Base-by-base conservation (phyloP, 2,113 vertebrate genomes). In the Colossoma macropomum region DNA sequence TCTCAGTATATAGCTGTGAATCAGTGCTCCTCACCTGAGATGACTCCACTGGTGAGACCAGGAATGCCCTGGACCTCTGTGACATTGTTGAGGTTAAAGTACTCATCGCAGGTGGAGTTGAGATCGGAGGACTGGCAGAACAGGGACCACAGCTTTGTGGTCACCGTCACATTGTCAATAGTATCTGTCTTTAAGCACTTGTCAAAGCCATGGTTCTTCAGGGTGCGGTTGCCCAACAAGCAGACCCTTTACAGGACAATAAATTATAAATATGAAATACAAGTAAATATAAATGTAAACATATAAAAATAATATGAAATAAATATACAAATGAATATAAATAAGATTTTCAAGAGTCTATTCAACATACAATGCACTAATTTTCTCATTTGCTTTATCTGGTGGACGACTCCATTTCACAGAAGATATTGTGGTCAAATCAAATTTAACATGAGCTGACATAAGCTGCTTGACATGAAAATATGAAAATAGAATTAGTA, bases 171-270 rank as follows among this genome's bases (percentile, higher is more conserved):
- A 0, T 98, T 97, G 83, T 84, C 78, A 6, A 83, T 72, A 1
- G 83, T 25, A 4, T 87, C 91, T 0, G 89, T 92, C 91, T 99
- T 99, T 72, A 95, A 89, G 87, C 97, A 99, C 81, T 91, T 68
- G 32, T 96, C 93, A 50, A 97, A 96, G 82, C 69, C 70, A 3
- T 90, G 91, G 80, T 95, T 95, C 34, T 96, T 91, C 56, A 99
- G 83, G 0, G 95, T 97, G n/a, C 97, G 96, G 90, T 98, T 99
- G 81, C 97, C 97, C 77, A 99, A 90, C 62, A 99, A 93, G 87
- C 97, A 99, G 69, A 99, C 92, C 38, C 97, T 99, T 83, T 15
- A 45, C 5, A 78, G 5, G 12, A 59, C 10, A 38, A 83, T 32
- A 48, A 76, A 38, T 71, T 45, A 84, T 4, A 23, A 27, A 75